Percentiles rank a stretch among this genome's conserved stretches.
Evolutionary conservation across 2,888 invertebrate genomes (phyloP).

Genomic region (Meteorus colon): DNA sequence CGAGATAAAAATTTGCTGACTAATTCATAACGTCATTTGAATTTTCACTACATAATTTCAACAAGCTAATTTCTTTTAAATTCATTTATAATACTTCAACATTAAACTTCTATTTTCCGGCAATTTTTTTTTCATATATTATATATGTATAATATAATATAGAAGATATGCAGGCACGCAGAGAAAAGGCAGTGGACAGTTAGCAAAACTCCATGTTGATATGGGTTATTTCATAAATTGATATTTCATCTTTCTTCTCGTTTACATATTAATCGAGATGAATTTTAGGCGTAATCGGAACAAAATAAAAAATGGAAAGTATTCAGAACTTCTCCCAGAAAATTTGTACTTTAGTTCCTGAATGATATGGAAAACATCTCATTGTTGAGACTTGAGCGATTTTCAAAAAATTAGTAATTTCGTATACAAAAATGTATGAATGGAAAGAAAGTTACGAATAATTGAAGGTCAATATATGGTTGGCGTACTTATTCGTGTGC

Average conservation of each 20-base stretch:
- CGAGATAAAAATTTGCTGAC: not conserved
- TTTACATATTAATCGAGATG: not conserved
- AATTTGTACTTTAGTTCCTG: slow-evolving; percentile 37
- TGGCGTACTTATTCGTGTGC: slow-evolving; percentile 1
- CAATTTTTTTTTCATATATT: slow-evolving; percentile 18
- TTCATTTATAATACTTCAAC: not conserved
- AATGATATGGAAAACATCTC: slow-evolving; percentile 29
- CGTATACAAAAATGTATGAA: not conserved
- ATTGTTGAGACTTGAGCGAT: slow-evolving; percentile 6
- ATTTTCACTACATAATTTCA: slow-evolving; percentile 30
- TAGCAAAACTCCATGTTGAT: slow-evolving; percentile 33
- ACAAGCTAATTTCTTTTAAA: slow-evolving; percentile 41
- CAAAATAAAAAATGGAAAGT: slow-evolving; percentile 1
- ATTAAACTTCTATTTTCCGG: slow-evolving; percentile 24
- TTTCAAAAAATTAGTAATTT: not conserved
- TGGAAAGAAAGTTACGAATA: not conserved
- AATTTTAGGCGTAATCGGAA: slow-evolving; percentile 11
- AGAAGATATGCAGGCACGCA: slow-evolving; percentile 58
- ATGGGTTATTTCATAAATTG: not conserved
- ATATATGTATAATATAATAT: slow-evolving; percentile 32
- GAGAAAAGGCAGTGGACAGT: slow-evolving; percentile 58
- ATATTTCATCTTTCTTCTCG: not conserved
- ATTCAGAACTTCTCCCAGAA: slow-evolving; percentile 2
- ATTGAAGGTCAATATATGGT: not conserved
- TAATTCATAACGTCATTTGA: slow-evolving; percentile 10